Percentiles rank a stretch among this genome's conserved stretches.
Evolutionary conservation across 2,888 invertebrate species (phyloP).

Genomic region (Torymus tubicola): DNA sequence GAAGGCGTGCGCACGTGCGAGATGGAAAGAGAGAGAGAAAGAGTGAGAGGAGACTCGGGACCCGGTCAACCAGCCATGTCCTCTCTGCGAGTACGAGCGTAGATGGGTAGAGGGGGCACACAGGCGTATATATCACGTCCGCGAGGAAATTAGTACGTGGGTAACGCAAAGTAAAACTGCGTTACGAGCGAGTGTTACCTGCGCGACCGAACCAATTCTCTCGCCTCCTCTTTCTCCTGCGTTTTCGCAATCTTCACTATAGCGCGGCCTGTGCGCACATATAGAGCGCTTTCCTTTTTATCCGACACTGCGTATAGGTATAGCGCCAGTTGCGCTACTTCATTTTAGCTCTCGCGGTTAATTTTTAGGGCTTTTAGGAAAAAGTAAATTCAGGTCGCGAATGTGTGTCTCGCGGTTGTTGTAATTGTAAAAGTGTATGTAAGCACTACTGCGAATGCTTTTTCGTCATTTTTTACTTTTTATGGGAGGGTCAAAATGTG

Average conservation of each 20-base stretch:
- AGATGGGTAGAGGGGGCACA: too few species aligned
- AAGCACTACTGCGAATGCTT: too few species aligned
- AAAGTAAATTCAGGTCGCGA: too few species aligned
- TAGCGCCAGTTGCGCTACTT: too few species aligned
- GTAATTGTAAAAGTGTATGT: too few species aligned
- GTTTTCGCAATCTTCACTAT: too few species aligned
- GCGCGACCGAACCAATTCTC: conserved; percentile 63
- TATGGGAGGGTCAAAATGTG: too few species aligned
- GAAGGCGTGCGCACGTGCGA: conserved; percentile 12
- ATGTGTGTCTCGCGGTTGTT: too few species aligned
- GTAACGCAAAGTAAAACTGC: conserved; percentile 66
- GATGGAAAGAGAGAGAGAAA: not conserved
- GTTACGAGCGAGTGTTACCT: conserved; percentile 62
- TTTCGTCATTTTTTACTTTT: too few species aligned
- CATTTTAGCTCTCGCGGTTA: too few species aligned
- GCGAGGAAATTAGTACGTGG: conserved; percentile 66
- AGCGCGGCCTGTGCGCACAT: not conserved
- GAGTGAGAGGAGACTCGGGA: not conserved
- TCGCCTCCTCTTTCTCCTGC: conserved; percentile 59
- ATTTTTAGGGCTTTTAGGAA: too few species aligned
- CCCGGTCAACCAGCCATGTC: conserved; percentile 44
- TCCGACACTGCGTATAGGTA: too few species aligned
- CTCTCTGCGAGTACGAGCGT: conserved; percentile 3
- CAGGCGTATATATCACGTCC: conserved; percentile 62
- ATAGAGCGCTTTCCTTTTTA: not conserved